A percentile compares a stretch with the other conserved stretches of the same genome.
These are phyloP conservation scores for Temnothorax longispinosus DNA, from an alignment of 1,140 invertebrate species.

Conservation along the genomic window DNA sequence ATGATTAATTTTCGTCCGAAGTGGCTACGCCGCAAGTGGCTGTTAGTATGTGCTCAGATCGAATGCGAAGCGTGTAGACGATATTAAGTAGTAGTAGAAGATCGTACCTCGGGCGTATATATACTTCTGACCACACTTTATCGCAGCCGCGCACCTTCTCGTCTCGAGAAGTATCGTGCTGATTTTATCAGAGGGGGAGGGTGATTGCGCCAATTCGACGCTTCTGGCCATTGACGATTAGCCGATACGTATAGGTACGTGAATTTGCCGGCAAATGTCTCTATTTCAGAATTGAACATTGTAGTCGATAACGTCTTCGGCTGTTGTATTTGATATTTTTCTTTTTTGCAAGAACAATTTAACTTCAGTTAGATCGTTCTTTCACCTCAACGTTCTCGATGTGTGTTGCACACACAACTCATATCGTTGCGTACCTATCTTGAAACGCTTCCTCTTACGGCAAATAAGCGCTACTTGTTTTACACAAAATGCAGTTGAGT, in stretches of 20 bases:
- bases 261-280: slow-evolving; percentile 44
- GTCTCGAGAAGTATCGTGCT: slow-evolving; percentile 62
- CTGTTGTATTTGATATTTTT: not conserved
- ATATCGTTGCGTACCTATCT: not conserved
- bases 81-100: slow-evolving; percentile 62
- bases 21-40: slow-evolving; percentile 73
- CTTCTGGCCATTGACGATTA: slow-evolving; percentile 64
- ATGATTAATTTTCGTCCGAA: slow-evolving; percentile 74
- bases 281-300: slow-evolving; percentile 2
- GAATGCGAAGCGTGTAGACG: slow-evolving; percentile 37
- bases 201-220: slow-evolving; percentile 51
- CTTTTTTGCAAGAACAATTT: not conserved
- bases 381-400: not conserved
- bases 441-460: not conserved
- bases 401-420: no score
- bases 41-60: slow-evolving; percentile 77
- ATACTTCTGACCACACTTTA: slow-evolving; percentile 42
- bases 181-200: slow-evolving; percentile 38
- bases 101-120: slow-evolving; percentile 53
- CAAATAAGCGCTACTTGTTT: not conserved
- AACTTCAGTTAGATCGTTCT: not conserved
- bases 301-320: not conserved
- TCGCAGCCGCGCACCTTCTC: slow-evolving; percentile 5
- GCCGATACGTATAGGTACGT: slow-evolving; percentile 52
- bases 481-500: not conserved